Base-by-base conservation (phyloP, 1,140 invertebrate species). In the Anastrepha ludens region DNA sequence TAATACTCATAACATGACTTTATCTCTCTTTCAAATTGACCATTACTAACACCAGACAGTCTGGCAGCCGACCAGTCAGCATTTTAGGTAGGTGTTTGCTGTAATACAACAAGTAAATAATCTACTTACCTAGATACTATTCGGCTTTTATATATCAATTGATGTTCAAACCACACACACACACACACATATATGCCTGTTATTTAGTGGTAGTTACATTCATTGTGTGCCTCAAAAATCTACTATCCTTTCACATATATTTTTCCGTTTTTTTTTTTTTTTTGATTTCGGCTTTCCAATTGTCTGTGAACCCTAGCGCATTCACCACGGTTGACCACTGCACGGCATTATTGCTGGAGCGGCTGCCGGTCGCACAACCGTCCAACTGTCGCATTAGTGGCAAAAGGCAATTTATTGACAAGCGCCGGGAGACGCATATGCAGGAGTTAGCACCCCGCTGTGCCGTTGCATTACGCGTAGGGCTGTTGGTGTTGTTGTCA, bases 381-480 rank as follows among this genome's bases (percentile, higher is more conserved):
- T 13, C 70, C 70, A 74, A 74, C 70, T 74, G 70, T 74, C 70
- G 44, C 29, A 74, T 74, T 74, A 74, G 70, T 47, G 44, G 70
- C 70, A 41, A 74, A 74, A 44, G 70, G 15, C 9, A 74, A 74
- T 74, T 74, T 47, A 74, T 47, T 74, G 70, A 74, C 70, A 50
- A 47, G 11, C 65, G 39, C 70, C 15, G 15, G 41, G 44, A 11
- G 44, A 11, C 2, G 3, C 13, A 20, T 67, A 67, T 9, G 65
- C 65, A 3, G 20, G 15, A 15, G 3, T 74, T 47, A 50, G 70
- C 70, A 74, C 70, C 70, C 70, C 70, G 39, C 13, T 50, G 70
- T 47, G 39, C 47, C n/a, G n/a, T 74, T 74, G 44, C 41, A 15
- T 41, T 74, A 3, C 0, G 13, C 29, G 47, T 44, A 29, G 9